Conservation (phyloP, 2,113 vertebrate species). For the Genyomyrus donnyi region DNA sequence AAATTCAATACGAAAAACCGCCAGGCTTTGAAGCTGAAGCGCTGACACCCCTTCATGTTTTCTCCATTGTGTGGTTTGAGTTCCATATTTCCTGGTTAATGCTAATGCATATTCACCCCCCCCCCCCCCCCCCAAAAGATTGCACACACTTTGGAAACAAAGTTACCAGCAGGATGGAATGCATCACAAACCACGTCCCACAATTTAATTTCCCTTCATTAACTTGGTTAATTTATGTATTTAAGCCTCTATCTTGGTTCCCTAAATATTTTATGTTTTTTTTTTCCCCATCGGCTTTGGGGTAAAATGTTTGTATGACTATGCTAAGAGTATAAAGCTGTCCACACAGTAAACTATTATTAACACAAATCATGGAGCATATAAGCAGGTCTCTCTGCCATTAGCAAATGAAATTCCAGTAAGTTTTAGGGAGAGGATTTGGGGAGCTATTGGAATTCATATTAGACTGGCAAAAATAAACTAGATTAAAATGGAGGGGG, state of each 20-base stretch:
- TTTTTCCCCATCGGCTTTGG: background rate
- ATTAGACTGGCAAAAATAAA: background rate
- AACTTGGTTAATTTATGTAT: background rate
- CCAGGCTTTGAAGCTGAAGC: constrained; percentile 12
- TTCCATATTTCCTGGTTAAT: constrained; percentile 10
- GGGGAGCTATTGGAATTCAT: background rate
- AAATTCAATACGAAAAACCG: background rate
- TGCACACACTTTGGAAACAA: background rate
- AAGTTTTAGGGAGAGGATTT: background rate
- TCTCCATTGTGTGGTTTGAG: background rate
- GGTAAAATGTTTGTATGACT: background rate
- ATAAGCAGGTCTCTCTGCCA: background rate
- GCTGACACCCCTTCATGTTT: constrained; percentile 7
- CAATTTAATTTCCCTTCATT: constrained; percentile 17
- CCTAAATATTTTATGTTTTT: background rate
- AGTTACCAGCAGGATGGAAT: background rate
- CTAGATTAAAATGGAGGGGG: background rate
- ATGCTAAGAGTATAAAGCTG: background rate
- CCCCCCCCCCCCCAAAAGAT: background rate
- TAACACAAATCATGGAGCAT: background rate
- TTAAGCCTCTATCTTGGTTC: background rate
- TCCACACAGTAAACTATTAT: background rate
- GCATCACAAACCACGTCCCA: background rate
- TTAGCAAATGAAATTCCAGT: background rate
- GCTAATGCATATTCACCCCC: constrained; percentile 27